Percentiles rank a stretch among this genome's conserved stretches.
Evolutionary conservation across 1,140 invertebrate genomes (phyloP).

Genomic region (Pogonomyrmex californicus): DNA sequence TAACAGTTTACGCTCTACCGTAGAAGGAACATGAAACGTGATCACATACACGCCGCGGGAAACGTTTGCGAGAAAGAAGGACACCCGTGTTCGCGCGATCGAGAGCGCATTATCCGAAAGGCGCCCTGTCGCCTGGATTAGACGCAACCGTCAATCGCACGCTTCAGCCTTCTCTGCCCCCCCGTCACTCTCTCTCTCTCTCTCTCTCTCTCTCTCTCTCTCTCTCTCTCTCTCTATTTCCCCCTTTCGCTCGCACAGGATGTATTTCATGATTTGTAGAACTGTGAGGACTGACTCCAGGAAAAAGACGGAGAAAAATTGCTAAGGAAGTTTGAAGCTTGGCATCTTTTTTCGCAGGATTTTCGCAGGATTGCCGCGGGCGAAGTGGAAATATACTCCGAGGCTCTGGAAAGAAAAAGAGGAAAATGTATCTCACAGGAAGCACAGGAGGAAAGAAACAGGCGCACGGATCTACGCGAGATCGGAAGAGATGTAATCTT

Average conservation of each 20-base stretch:
- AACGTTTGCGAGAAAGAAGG: conserved; percentile 30
- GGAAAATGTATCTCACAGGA: neutral
- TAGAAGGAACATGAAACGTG: conserved; percentile 49
- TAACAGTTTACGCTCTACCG: neutral
- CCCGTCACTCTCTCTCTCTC: too few relatives aligned
- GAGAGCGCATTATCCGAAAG: conserved; percentile 45
- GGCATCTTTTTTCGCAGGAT: neutral
- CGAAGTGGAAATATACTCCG: neutral
- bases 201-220: too few relatives aligned
- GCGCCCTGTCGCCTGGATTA: conserved; percentile 13
- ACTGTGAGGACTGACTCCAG: neutral
- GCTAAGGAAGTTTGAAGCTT: neutral
- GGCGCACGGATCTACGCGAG: neutral
- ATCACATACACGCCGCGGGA: conserved; percentile 1
- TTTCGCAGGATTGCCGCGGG: neutral
- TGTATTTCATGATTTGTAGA: neutral
- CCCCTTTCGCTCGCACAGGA: too few relatives aligned
- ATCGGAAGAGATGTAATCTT: neutral
- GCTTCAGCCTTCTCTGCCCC: neutral
- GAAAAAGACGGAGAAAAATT: neutral
- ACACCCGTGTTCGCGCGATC: conserved; percentile 38
- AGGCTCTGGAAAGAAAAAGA: conserved; percentile 5
- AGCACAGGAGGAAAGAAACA: neutral
- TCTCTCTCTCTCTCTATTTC: too few relatives aligned
- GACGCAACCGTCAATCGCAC: neutral